Percentiles rank a stretch among this genome's conserved stretches.
These are phyloP conservation scores for Gavialis gangeticus DNA, from an alignment of 2,113 vertebrate species.

Conservation along the genomic window DNA sequence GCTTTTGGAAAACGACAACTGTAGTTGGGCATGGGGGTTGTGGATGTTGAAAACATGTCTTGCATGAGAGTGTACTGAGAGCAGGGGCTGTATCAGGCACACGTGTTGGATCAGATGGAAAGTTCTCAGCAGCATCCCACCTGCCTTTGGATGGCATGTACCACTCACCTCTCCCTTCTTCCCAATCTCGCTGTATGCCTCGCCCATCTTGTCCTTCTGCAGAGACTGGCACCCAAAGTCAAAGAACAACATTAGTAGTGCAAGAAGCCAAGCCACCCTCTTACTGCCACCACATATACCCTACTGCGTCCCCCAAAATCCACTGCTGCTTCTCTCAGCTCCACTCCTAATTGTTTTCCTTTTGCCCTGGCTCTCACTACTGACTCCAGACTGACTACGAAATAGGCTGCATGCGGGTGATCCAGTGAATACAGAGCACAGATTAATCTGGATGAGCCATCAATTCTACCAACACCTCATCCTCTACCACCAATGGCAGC, in stretches of 20 bases:
- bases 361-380: not conserved
- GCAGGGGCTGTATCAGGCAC: rapidly evolving
- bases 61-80: not conserved
- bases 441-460: too few relatives aligned
- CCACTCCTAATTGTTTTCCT: not conserved
- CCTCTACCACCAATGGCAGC: too few relatives aligned
- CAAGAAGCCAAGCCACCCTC: not conserved
- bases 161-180: constrained; percentile 81
- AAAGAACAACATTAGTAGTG: not conserved
- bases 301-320: too few relatives aligned
- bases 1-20: not conserved
- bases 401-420: too few relatives aligned
- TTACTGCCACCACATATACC: too few relatives aligned
- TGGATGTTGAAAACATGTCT: rapidly evolving
- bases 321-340: not conserved
- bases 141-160: not conserved
- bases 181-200: constrained; percentile 83
- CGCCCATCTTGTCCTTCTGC: constrained; percentile 83
- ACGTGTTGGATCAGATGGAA: not conserved
- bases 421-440: too few relatives aligned
- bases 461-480: too few relatives aligned
- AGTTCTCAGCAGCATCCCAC: too few relatives aligned
- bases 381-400: too few relatives aligned
- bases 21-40: not conserved
- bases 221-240: constrained; percentile 66